Percentiles rank a stretch among this genome's conserved stretches.
Evolutionary conservation across 2,888 invertebrate genomes (phyloP).

Genomic region (Zele albiditarsus): DNA sequence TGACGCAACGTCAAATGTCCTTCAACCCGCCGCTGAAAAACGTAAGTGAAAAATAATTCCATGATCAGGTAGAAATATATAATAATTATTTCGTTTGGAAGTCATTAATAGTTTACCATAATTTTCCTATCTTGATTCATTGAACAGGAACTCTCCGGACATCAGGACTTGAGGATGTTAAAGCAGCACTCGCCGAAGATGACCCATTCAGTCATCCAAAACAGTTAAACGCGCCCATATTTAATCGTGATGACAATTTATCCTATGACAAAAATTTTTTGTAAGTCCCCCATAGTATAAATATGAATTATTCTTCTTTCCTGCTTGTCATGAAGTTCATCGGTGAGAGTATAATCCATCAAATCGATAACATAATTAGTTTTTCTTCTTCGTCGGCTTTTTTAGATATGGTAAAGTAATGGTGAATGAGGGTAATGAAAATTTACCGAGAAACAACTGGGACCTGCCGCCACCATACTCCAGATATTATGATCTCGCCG

Average conservation of each 20-base stretch:
- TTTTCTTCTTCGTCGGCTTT: background rate
- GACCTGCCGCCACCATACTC: slow-evolving; percentile 56
- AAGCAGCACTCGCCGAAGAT: slow-evolving; percentile 55
- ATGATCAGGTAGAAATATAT: background rate
- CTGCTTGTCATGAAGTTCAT: too few species aligned
- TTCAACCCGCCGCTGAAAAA: slow-evolving; percentile 59
- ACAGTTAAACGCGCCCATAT: slow-evolving; percentile 48
- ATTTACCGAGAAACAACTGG: slow-evolving; percentile 55
- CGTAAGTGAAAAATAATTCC: slow-evolving; percentile 51
- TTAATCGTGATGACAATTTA: slow-evolving; percentile 54
- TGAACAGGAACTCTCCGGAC: slow-evolving; percentile 60
- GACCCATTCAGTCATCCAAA: slow-evolving; percentile 56
- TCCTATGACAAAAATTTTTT: slow-evolving; percentile 62
- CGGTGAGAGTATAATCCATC: too few species aligned
- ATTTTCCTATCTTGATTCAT: too few species aligned
- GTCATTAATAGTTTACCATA: too few species aligned
- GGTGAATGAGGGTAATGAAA: slow-evolving; percentile 61
- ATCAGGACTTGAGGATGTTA: slow-evolving; percentile 63
- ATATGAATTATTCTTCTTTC: too few species aligned
- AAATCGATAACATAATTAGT: background rate
- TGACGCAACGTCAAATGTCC: slow-evolving; percentile 48
- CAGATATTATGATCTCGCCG: slow-evolving; percentile 57
- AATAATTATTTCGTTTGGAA: slow-evolving; percentile 6
- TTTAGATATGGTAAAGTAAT: slow-evolving; percentile 63
- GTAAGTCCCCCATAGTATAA: slow-evolving; percentile 51